These are phyloP conservation scores for Rana temporaria DNA, from an alignment of 2,113 vertebrate genomes.

Conservation along the genomic window DNA sequence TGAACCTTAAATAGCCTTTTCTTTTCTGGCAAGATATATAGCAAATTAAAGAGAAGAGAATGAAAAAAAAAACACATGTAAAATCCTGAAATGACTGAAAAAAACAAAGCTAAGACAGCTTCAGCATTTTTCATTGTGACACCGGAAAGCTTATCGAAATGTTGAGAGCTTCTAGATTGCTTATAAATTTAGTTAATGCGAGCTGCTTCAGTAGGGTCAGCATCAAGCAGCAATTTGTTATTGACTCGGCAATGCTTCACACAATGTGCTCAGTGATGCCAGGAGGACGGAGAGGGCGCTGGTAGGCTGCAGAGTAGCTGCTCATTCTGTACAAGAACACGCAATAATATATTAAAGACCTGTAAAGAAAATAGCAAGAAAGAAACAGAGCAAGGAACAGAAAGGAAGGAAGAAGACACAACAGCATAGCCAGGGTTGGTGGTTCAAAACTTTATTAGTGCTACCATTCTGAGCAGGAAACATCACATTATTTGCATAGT, in stretches of 20 bases:
- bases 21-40: not conserved
- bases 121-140: not conserved
- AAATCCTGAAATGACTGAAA: not conserved
- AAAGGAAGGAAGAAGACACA: not conserved
- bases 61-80: not conserved
- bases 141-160: not conserved
- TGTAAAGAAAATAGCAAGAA: not conserved
- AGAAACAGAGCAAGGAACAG: not conserved
- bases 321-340: not conserved
- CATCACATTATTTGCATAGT: not conserved
- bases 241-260: not conserved
- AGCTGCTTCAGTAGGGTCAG: not conserved
- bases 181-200: constrained; percentile 28
- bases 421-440: not conserved
- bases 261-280: not conserved
- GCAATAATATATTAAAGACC: constrained; percentile 12
- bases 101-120: not conserved
- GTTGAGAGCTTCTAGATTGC: constrained; percentile 32
- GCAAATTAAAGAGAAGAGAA: constrained; percentile 1
- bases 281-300: not conserved
- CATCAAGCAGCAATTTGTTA: constrained; percentile 5
- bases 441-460: not conserved
- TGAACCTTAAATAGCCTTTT: constrained; percentile 1
- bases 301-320: not conserved
- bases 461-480: not conserved